Evolutionary conservation across 2,797 vertebrate species (phyloP).

Genomic region (Thripadectes ignobilis): DNA sequence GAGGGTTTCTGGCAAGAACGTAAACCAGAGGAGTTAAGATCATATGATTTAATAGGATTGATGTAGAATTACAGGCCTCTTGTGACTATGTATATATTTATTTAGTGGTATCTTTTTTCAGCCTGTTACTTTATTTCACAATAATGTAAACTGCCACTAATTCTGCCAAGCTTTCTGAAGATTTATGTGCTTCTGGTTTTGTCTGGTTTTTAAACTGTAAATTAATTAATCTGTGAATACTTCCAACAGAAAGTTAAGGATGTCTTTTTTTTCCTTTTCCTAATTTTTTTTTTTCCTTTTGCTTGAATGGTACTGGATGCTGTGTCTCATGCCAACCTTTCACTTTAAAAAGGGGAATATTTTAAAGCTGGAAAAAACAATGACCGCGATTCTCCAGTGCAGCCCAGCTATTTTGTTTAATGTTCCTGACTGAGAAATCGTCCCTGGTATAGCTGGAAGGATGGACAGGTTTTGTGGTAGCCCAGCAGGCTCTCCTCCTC

Average conservation of each 20-base stretch:
- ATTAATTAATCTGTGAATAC: not conserved
- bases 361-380: not conserved
- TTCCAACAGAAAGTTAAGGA: not conserved
- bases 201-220: not conserved
- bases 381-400: not conserved
- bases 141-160: not conserved
- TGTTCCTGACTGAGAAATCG: not conserved
- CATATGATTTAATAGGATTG: not conserved
- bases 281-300: not conserved
- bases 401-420: not conserved
- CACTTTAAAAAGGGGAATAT: not conserved
- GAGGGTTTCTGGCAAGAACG: not conserved
- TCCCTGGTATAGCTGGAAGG: not conserved
- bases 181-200: not conserved
- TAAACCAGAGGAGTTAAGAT: not conserved
- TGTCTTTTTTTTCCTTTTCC: rapidly evolving
- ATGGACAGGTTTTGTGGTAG: not conserved
- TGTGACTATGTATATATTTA: not conserved
- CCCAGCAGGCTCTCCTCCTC: not conserved
- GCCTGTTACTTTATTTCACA: not conserved
- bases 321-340: not conserved
- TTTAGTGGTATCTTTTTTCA: not conserved
- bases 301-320: not conserved
- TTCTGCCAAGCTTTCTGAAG: not conserved
- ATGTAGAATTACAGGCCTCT: not conserved